Percentiles rank a stretch among this genome's conserved stretches.
phyloP scores from a whole-genome alignment of 2,888 invertebrate species.

The Drosophila picticornis region DNA sequence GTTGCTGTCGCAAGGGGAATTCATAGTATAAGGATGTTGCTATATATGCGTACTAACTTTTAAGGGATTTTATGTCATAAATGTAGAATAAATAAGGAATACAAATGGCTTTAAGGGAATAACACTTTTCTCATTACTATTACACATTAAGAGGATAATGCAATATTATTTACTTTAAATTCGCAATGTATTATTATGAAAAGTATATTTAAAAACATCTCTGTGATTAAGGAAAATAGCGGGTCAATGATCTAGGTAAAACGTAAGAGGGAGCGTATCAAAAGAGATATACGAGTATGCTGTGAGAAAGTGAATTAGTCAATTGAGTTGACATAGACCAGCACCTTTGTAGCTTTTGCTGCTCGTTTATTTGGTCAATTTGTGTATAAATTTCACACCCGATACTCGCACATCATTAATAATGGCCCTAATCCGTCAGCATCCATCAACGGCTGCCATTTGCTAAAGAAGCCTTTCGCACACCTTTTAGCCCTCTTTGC shows the following conservation, averaged over 20 bases:
- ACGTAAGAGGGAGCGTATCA: not conserved
- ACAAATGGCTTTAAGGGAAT: not conserved
- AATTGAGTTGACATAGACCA: slow-evolving; percentile 34
- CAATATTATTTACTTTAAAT: not conserved
- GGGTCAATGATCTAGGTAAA: not conserved
- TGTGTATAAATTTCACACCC: slow-evolving; percentile 56
- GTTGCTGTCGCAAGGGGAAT: slow-evolving; percentile 20
- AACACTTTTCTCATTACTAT: not conserved
- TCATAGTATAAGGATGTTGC: slow-evolving; percentile 4
- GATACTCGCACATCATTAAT: slow-evolving; percentile 77
- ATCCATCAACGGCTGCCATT: slow-evolving; percentile 61
- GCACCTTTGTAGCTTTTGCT: slow-evolving; percentile 43
- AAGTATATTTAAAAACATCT: not conserved
- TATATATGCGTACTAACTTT: slow-evolving; percentile 1
- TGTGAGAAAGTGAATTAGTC: slow-evolving; percentile 26
- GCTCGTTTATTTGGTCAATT: slow-evolving; percentile 63
- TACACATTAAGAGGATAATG: not conserved
- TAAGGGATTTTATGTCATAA: not conserved
- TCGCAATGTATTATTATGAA: not conserved
- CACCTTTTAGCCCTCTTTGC: slow-evolving; percentile 44
- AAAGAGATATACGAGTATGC: slow-evolving; percentile 6
- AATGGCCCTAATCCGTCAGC: slow-evolving; percentile 80
- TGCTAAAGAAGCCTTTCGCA: slow-evolving; percentile 50
- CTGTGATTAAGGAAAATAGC: not conserved
- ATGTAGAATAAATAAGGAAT: not conserved